phyloP scores from a whole-genome alignment of 2,113 vertebrate genomes.

The Gymnobelideus leadbeateri region DNA sequence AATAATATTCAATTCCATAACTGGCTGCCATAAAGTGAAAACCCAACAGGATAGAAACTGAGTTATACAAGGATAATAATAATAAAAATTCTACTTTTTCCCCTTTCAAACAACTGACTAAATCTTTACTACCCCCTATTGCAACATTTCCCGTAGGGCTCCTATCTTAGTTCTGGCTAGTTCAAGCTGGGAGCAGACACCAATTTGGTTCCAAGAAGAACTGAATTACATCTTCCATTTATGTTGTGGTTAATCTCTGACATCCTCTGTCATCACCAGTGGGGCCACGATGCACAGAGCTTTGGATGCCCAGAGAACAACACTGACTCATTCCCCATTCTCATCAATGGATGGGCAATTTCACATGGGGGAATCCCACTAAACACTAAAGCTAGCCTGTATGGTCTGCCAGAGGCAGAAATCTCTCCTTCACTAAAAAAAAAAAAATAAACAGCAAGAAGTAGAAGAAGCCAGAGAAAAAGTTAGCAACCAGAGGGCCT shows the following conservation, averaged over 20 bases:
- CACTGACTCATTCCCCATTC: background rate
- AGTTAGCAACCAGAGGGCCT: background rate
- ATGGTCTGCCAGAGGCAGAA: conserved; percentile 7
- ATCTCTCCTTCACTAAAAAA: background rate
- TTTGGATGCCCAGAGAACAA: background rate
- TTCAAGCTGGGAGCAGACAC: background rate
- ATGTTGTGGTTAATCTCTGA: background rate
- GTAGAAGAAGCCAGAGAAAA: conserved; percentile 29
- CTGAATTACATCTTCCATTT: background rate
- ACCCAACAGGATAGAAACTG: background rate
- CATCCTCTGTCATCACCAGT: background rate
- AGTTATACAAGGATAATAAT: background rate
- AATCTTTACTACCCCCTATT: background rate
- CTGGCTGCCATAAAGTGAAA: background rate
- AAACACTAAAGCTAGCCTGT: background rate
- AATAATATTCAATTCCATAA: background rate
- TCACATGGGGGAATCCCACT: background rate
- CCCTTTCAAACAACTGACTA: background rate
- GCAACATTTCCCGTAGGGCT: background rate
- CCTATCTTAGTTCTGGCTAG: background rate
- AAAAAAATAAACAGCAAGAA: conserved; percentile 1
- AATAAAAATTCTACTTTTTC: background rate
- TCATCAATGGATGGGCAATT: background rate
- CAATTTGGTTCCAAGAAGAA: background rate
- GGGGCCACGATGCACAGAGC: background rate